Percentiles rank a stretch among this genome's conserved stretches.
phyloP scores from a whole-genome alignment of 1,140 invertebrate genomes.

The Neotoxoptera formosana region DNA sequence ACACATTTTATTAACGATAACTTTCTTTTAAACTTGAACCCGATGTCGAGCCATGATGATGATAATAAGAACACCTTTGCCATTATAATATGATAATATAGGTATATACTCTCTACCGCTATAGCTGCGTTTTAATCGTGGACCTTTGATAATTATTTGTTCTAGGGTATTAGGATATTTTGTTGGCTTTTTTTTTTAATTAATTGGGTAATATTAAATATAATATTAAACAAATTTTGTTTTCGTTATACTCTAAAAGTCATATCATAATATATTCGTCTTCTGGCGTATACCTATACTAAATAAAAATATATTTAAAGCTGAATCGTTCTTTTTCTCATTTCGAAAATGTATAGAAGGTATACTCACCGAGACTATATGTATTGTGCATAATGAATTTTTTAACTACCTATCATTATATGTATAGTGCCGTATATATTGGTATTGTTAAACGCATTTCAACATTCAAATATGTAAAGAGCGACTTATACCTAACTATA shows the following conservation, averaged over 20 bases:
- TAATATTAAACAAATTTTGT: too few relatives aligned
- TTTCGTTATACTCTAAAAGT: neutral
- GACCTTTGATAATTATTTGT: neutral
- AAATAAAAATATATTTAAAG: neutral
- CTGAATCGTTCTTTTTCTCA: neutral
- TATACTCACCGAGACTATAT: too few relatives aligned
- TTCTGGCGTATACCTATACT: neutral
- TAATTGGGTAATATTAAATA: neutral
- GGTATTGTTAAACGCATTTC: neutral
- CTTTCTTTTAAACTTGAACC: conserved; percentile 14
- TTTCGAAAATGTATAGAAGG: neutral
- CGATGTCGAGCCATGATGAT: neutral
- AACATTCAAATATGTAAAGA: neutral
- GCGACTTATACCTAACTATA: neutral
- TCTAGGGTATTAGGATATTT: too few relatives aligned
- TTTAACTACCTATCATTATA: neutral
- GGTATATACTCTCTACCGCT: neutral
- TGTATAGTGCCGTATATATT: neutral
- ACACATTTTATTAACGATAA: conserved; percentile 9
- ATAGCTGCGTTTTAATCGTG: neutral
- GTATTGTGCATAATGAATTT: neutral
- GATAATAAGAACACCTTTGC: neutral
- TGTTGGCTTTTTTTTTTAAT: neutral
- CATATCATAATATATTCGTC: neutral
- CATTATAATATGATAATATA: neutral